Evolutionary conservation across 2,113 vertebrate species (phyloP), one percentile per base, ranked within the genome.

Genomic region (Oriolus oriolus): DNA sequence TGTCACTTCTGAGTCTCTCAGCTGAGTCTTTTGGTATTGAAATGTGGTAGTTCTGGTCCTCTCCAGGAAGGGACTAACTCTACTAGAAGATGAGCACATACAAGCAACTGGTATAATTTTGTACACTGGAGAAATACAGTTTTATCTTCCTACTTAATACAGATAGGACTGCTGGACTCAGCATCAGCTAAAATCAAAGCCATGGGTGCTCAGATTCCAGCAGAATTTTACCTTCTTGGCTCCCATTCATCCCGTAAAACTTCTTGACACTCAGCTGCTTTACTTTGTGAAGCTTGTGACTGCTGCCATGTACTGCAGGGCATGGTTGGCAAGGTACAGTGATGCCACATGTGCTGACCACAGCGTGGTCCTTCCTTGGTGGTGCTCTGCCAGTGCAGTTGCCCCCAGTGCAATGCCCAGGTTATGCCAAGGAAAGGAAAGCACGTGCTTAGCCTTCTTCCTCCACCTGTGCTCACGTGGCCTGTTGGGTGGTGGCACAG

Each of bases 161-260:
- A 88, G 73, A 47, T 89, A 86, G 70, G 44, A 96, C 53, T 96
- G 74, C 69, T 95, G 59, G 84, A 75, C 84, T 96, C 3, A 2
- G 78, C 92, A 92, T 95, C 83, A 93, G 87, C 64, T 82, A 91
- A 96, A 90, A 78, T 89, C 83, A 68, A 96, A 97, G 86, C 81
- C 81, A 93, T 50, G 90, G 80, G 86, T 97, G 82, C 87, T 95
- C 74, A 85, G 74, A 71, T 96, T 92, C 96, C 90, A 93, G 87
- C 13, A 80, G 77, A 84, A 78, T 71, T 60, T 94, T 69, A 68
- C 64, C 60, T 89, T 84, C 85, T 77, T 50, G 81, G 54, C 49
- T 95, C 93, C 44, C 31, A 60, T 84, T 84, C 68, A 35, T 77
- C 68, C 68, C 4, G 1, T 30, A 63, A 65, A 63, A 74, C 84